Evolutionary conservation across 2,797 vertebrate species (phyloP), one percentile per base, ranked within the genome.

Genomic region (Mycteria americana): DNA sequence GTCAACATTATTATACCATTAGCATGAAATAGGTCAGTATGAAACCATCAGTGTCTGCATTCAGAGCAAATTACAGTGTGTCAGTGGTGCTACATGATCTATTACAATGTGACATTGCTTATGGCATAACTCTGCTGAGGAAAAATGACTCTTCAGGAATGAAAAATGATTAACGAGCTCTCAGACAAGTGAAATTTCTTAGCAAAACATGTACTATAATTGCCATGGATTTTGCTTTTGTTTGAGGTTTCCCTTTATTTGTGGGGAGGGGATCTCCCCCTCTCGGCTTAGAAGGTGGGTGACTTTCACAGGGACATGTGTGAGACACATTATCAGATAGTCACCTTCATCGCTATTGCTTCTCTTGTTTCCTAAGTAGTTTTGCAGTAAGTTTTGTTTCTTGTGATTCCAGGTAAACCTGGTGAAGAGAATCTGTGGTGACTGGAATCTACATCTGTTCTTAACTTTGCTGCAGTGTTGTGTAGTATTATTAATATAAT

Each of bases 41-140:
- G 41, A 73, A 92, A 33, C 37, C 22, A 43, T 65, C 93, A 95
- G 85, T 45, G 41, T 69, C 57, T 93, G 57, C 37, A 28, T 92
- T 94, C 73, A 73, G 56, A 95, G 65, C 72, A 95, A 92, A 93
- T 95, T 85, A 69, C 25, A 83, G 37, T 23, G 11, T 89, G 85
- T 76, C 74, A 69, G 28, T 6, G 1, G 28, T 57, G n/a, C 39
- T 89, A 2, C 11, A 1, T 73, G 25, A 48, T 62, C 62, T 91
- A 31, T 77, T 56, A 30, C 19, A 88, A n/a, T 33, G 53, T 87
- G 78, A 81, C 50, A 64, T 89, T 85, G 39, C 69, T 85, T 48
- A 27, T 33, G 37, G 48, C 5, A 0, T 54, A 54, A 37, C 62
- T 68, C 56, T 87, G 28, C 39, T 50, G 76, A 63, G 51, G 35